A percentile compares a stretch with the other conserved stretches of the same genome.
phyloP scores from a whole-genome alignment of 2,888 invertebrate genomes.

The Siphlonurus alternatus region DNA sequence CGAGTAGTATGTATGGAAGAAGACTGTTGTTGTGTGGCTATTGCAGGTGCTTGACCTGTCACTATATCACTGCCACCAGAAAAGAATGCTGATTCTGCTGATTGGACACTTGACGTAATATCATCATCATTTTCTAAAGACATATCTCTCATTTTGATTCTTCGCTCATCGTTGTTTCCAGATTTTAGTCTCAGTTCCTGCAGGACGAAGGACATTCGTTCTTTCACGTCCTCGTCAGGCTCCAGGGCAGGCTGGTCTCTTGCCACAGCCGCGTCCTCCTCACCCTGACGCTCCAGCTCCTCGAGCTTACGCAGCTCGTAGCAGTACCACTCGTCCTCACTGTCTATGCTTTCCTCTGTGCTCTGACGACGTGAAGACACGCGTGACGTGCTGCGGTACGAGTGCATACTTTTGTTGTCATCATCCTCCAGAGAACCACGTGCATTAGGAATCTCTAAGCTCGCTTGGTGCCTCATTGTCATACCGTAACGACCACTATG shows the following conservation, averaged over 20 bases:
- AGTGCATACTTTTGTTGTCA: conserved; percentile 72
- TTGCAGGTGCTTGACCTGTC: conserved; percentile 4
- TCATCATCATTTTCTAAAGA: conserved; percentile 10
- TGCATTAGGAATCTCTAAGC: conserved; percentile 56
- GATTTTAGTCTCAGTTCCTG: conserved; percentile 58
- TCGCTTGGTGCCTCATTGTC: conserved; percentile 45
- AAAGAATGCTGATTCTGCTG: conserved; percentile 16
- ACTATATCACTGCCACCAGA: conserved; percentile 15
- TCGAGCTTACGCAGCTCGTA: conserved; percentile 75
- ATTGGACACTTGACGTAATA: conserved; percentile 12
- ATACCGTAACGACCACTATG: background rate
- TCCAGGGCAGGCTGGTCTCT: conserved; percentile 38
- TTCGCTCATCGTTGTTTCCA: conserved; percentile 16
- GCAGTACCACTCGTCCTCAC: conserved; percentile 86
- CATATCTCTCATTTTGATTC: conserved; percentile 3
- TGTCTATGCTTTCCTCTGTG: conserved; percentile 84
- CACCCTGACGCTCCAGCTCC: conserved; percentile 63
- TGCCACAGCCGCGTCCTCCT: conserved; percentile 40
- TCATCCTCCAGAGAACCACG: conserved; percentile 45
- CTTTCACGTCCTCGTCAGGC: conserved; percentile 52
- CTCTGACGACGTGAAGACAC: conserved; percentile 77
- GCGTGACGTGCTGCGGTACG: conserved; percentile 69
- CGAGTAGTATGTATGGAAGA: background rate
- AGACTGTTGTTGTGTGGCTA: background rate
- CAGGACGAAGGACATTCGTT: conserved; percentile 63